phyloP scores from a whole-genome alignment of 1,140 invertebrate genomes.

The Zaprionus tsacasi region DNA sequence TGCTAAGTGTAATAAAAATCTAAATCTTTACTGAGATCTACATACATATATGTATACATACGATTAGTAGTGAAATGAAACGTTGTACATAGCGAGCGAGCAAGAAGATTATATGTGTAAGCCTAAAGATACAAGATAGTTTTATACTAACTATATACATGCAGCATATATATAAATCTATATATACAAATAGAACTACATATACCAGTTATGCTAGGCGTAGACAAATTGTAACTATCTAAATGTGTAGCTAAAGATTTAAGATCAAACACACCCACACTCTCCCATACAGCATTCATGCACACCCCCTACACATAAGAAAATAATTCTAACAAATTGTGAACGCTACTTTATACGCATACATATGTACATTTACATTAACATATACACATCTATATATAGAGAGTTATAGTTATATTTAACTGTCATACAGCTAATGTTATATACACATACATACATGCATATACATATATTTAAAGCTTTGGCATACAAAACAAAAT shows the following conservation, averaged over 20 bases:
- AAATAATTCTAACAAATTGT: constrained; percentile 67
- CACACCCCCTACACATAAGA: constrained; percentile 15
- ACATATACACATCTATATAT: constrained; percentile 17
- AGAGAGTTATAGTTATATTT: constrained; percentile 38
- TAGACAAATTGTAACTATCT: constrained; percentile 61
- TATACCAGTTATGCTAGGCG: constrained; percentile 64
- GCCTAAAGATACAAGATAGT: constrained; percentile 33
- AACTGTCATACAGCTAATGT: constrained; percentile 77
- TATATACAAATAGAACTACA: constrained; percentile 25
- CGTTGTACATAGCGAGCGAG: constrained; percentile 57
- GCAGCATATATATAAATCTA: constrained; percentile 16
- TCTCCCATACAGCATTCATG: neutral
- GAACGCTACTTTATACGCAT: constrained; percentile 55
- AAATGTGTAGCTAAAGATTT: constrained; percentile 45
- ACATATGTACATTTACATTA: constrained; percentile 31
- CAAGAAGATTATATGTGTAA: constrained; percentile 20
- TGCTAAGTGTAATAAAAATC: constrained; percentile 45
- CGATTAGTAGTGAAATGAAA: constrained; percentile 62
- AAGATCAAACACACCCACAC: constrained; percentile 21
- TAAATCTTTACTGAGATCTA: constrained; percentile 5
- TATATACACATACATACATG: constrained; percentile 46
- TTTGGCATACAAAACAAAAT: constrained; percentile 51
- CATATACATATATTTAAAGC: constrained; percentile 60
- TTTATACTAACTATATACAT: constrained; percentile 31
- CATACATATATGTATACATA: constrained; percentile 21